Base-by-base conservation (phyloP, 2,113 vertebrate species). In the Melanotaenia duboulayi region DNA sequence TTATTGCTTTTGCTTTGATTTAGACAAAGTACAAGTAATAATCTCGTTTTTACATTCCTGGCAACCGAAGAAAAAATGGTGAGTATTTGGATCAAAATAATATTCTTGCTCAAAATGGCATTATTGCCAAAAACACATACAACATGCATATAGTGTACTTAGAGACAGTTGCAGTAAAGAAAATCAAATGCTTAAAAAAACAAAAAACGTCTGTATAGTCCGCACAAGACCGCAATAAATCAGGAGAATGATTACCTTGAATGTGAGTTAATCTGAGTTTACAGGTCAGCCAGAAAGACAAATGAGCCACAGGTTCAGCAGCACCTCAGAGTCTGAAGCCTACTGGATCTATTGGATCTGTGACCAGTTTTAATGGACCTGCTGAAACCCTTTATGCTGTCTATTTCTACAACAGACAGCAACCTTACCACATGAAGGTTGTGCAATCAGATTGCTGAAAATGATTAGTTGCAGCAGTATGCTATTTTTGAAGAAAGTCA, bases 181-280 rank as follows among this genome's bases (percentile, higher is more conserved):
- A 70, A 2, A 57, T n/a, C 28, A 57, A 48, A 35, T 35, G 12
- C 28, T 28, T 3, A 28, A 28, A 3, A 28, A 28, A 28, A 49
- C 17, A 64, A n/a, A 37, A 72, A 63, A 74, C 11, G 67, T 75
- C 55, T 48, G 61, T 48, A 63, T 51, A 68, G 67, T 80, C 75
- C 24, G 28, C 69, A 51, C 4, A 44, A 80, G 75, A 87, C 76
- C 87, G 80, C 51, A 65, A 70, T 68, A 79, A 90, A 86, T 75
- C 76, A 86, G 74, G 39, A 78, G 68, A 48, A 64, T 84, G 87
- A 90, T 92, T 92, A 91, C 71, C 16, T 59, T 20, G 50, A 79
- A 76, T 63, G 74, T 17, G 72, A 86, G 75, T 88, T 90, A 90
- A 92, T 89, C 86, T 74, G 80, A 66, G 56, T 48, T 13, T 67